Percentiles rank a stretch among this genome's conserved stretches.
These are phyloP conservation scores for Drosophila eugracilis DNA, from an alignment of 1,140 invertebrate genomes.

Conservation along the genomic window DNA sequence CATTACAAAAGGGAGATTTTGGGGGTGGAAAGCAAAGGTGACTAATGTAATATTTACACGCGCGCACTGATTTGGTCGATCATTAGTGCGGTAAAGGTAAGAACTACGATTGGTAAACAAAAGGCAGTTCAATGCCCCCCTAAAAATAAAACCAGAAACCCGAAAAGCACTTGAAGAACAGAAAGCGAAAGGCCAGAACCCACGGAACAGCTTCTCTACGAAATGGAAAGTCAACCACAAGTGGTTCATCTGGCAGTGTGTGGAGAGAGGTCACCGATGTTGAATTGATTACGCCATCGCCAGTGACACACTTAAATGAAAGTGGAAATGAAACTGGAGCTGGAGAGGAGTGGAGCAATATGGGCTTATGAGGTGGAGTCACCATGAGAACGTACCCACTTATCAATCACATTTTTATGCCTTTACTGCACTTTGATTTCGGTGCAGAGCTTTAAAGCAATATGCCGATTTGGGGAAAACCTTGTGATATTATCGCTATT, in stretches of 20 bases:
- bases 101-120: slow-evolving; percentile 14
- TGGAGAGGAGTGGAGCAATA: neutral
- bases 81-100: slow-evolving; percentile 32
- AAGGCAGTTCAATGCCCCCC: slow-evolving; percentile 54
- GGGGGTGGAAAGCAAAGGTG: slow-evolving; percentile 21
- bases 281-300: slow-evolving; percentile 55
- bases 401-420: slow-evolving; percentile 41
- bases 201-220: slow-evolving; percentile 56
- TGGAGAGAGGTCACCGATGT: slow-evolving; percentile 45
- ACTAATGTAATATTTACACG: slow-evolving; percentile 77
- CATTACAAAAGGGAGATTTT: neutral
- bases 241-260: slow-evolving; percentile 44
- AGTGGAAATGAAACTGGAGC: slow-evolving; percentile 7
- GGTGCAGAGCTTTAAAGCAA: slow-evolving; percentile 26
- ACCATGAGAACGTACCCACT: slow-evolving; percentile 1
- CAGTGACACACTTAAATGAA: slow-evolving; percentile 34
- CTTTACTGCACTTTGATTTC: slow-evolving; percentile 23
- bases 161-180: slow-evolving; percentile 13
- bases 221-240: slow-evolving; percentile 69
- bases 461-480: slow-evolving; percentile 19
- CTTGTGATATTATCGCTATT: slow-evolving; percentile 35
- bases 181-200: slow-evolving; percentile 30
- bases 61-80: slow-evolving; percentile 48
- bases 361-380: neutral
- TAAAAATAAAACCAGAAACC: slow-evolving; percentile 25